These are phyloP conservation scores for Venturia canescens DNA, from an alignment of 1,140 invertebrate species.

Conservation along the genomic window DNA sequence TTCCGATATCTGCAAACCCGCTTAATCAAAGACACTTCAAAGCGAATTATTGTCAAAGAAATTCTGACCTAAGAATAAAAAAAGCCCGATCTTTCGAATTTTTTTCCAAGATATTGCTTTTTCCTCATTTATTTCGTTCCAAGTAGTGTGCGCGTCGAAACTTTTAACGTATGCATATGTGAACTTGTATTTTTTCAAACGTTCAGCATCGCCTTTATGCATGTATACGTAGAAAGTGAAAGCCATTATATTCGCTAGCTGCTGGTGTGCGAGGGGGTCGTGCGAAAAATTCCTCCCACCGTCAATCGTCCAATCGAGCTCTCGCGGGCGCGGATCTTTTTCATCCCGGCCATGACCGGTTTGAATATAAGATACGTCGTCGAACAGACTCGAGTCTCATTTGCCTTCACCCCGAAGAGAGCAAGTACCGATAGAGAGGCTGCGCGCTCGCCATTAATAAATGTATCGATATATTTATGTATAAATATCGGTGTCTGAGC, in stretches of 20 bases:
- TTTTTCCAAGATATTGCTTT: conserved; percentile 30
- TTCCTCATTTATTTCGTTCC: background rate
- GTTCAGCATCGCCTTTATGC: conserved; percentile 31
- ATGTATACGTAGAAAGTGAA: conserved; percentile 71
- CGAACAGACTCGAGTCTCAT: conserved; percentile 48
- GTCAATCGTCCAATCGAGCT: conserved; percentile 59
- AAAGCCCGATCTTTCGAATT: background rate
- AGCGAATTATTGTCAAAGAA: conserved; percentile 4
- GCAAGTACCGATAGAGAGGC: conserved; percentile 33
- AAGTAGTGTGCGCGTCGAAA: background rate
- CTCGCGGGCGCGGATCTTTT: conserved; percentile 68
- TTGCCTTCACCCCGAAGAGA: conserved; percentile 58
- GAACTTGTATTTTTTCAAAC: conserved; percentile 37
- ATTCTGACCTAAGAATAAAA: background rate
- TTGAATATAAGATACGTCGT: conserved; percentile 64
- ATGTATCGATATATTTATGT: conserved; percentile 12
- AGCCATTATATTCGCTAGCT: conserved; percentile 74
- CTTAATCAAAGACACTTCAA: background rate
- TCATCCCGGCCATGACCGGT: conserved; percentile 70
- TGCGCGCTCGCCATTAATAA: conserved; percentile 21
- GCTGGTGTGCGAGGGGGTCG: conserved; percentile 50
- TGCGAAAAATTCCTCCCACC: conserved; percentile 64
- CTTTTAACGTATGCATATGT: conserved; percentile 6
- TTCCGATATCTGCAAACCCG: background rate
- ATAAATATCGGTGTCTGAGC: background rate